Percentiles rank a stretch among this genome's conserved stretches.
These are phyloP conservation scores for Pelodytes ibericus DNA, from an alignment of 2,797 vertebrate species.

Conservation along the genomic window DNA sequence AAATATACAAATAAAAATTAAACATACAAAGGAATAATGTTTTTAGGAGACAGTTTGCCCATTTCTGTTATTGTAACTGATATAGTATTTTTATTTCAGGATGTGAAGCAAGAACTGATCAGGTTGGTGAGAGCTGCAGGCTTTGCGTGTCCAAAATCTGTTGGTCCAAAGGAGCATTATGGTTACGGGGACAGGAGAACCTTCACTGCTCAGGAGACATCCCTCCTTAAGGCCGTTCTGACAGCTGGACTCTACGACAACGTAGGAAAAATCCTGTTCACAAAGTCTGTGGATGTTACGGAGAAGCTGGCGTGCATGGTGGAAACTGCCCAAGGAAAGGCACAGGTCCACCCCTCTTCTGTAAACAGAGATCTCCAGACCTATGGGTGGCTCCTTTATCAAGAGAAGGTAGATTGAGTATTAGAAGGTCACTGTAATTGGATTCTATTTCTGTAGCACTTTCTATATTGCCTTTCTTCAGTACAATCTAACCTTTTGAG, in stretches of 20 bases:
- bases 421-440: neutral
- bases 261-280: constrained; percentile 82
- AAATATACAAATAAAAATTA: no score
- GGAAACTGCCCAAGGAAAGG: constrained; percentile 93
- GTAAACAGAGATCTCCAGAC: constrained; percentile 92
- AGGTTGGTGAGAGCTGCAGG: constrained; percentile 89
- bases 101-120: constrained; percentile 89
- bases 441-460: neutral
- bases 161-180: constrained; percentile 54
- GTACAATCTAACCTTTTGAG: no score
- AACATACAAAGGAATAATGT: no score
- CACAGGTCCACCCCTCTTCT: constrained; percentile 93
- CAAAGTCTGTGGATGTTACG: constrained; percentile 85
- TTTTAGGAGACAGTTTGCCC: no score
- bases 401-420: constrained; percentile 83
- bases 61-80: no score
- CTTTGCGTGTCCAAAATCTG: constrained; percentile 69
- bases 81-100: constrained; percentile 68
- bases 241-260: constrained; percentile 94
- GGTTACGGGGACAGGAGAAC: constrained; percentile 53
- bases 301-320: constrained; percentile 85
- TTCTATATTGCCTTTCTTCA: no score
- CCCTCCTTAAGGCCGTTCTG: constrained; percentile 87
- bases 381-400: constrained; percentile 92
- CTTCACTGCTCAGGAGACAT: constrained; percentile 77